A percentile compares a stretch with the other conserved stretches of the same genome.
Conservation (phyloP, 2,888 invertebrate species). For the Acleris sparsana region DNA sequence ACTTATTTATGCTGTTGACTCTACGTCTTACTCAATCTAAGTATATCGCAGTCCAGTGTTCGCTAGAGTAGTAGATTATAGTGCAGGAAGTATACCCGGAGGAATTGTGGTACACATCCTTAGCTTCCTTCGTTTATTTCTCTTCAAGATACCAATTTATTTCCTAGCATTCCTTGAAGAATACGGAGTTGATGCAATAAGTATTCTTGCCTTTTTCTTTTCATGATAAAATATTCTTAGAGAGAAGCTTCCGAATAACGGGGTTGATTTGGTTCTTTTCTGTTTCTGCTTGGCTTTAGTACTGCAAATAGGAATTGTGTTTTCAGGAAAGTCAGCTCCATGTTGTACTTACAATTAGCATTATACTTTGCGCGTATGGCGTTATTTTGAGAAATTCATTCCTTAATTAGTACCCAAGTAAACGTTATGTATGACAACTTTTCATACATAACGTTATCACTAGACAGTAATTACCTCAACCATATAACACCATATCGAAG, state of each 20-base stretch:
- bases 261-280: background rate
- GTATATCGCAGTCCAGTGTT: background rate
- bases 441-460: too few species aligned
- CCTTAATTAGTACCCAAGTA: too few species aligned
- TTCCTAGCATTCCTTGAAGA: conserved; percentile 9
- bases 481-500: too few species aligned
- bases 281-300: background rate
- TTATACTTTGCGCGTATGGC: too few species aligned
- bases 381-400: too few species aligned
- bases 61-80: conserved; percentile 19
- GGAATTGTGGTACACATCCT: conserved; percentile 30
- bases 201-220: background rate
- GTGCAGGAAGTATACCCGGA: conserved; percentile 21
- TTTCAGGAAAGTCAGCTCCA: too few species aligned
- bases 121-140: conserved; percentile 27
- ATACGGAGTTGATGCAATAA: background rate
- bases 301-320: too few species aligned
- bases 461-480: too few species aligned
- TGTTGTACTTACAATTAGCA: too few species aligned
- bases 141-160: conserved; percentile 25
- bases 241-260: background rate
- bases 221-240: background rate
- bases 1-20: too few species aligned
- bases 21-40: background rate
- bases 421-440: too few species aligned